These are phyloP conservation scores for Phaenicophaeus curvirostris DNA, from an alignment of 2,797 vertebrate species.

Conservation along the genomic window DNA sequence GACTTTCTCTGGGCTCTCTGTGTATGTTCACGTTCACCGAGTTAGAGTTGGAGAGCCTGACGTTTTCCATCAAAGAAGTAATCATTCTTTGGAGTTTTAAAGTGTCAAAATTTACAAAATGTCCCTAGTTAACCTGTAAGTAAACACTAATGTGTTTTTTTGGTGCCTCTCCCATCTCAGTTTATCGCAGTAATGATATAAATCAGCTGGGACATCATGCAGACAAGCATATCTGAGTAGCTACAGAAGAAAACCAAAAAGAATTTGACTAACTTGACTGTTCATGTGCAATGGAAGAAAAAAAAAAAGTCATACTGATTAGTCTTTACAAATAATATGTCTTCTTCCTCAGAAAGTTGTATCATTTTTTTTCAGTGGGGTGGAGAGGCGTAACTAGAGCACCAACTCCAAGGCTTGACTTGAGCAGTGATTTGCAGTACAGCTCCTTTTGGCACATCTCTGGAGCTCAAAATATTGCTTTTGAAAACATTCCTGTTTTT, in stretches of 20 bases:
- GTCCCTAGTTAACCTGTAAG: slow-evolving; percentile 26
- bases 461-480: slow-evolving; percentile 62
- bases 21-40: neutral
- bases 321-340: slow-evolving; percentile 29
- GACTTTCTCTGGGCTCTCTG: slow-evolving; percentile 19
- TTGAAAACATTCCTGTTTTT: slow-evolving; percentile 51
- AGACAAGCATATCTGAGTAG: neutral
- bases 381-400: slow-evolving; percentile 19
- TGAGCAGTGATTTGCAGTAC: neutral
- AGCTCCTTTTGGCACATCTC: slow-evolving; percentile 29
- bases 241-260: slow-evolving; percentile 22
- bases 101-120: slow-evolving; percentile 3
- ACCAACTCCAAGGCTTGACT: slow-evolving; percentile 26
- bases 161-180: neutral
- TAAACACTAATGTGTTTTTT: slow-evolving; percentile 8
- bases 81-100: slow-evolving; percentile 40
- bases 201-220: neutral
- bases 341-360: slow-evolving; percentile 43
- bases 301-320: neutral
- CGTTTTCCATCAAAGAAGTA: slow-evolving; percentile 22
- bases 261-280: neutral
- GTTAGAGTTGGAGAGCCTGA: slow-evolving; percentile 52
- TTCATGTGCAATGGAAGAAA: neutral
- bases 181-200: slow-evolving; percentile 1
- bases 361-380: neutral